Evolutionary conservation across 2,113 vertebrate genomes (phyloP).

Genomic region (Bubalus kerabau): DNA sequence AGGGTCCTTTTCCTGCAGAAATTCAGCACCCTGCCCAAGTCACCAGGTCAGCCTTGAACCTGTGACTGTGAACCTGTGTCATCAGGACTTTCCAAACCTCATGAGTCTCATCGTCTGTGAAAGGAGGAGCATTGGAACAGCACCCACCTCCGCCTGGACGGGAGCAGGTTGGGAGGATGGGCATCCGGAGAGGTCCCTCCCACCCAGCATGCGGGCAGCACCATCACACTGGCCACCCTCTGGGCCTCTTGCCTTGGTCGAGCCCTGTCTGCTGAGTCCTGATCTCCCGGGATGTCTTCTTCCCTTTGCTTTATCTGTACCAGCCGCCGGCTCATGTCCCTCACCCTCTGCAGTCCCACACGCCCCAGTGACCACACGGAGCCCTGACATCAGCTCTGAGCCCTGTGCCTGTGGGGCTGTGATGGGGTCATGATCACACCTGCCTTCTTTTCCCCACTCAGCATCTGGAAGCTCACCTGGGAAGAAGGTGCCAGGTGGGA

Average conservation of each 20-base stretch:
- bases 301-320: too few relatives aligned
- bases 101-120: accelerated
- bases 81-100: accelerated
- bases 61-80: background rate
- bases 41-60: accelerated
- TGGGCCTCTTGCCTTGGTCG: accelerated
- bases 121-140: background rate
- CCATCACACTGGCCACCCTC: accelerated
- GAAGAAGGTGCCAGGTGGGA: background rate
- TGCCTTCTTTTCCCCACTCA: background rate
- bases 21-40: background rate
- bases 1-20: background rate
- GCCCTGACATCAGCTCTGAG: background rate
- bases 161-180: background rate
- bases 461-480: background rate
- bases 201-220: accelerated
- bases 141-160: accelerated
- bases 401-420: accelerated
- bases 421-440: too few relatives aligned
- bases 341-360: accelerated
- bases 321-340: accelerated
- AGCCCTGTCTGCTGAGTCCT: accelerated
- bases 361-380: accelerated
- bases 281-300: background rate
- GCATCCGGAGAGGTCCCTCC: accelerated